A percentile compares a stretch with the other conserved stretches of the same genome.
These are phyloP conservation scores for Acyrthosiphon pisum DNA, from an alignment of 1,140 invertebrate genomes.

Conservation along the genomic window DNA sequence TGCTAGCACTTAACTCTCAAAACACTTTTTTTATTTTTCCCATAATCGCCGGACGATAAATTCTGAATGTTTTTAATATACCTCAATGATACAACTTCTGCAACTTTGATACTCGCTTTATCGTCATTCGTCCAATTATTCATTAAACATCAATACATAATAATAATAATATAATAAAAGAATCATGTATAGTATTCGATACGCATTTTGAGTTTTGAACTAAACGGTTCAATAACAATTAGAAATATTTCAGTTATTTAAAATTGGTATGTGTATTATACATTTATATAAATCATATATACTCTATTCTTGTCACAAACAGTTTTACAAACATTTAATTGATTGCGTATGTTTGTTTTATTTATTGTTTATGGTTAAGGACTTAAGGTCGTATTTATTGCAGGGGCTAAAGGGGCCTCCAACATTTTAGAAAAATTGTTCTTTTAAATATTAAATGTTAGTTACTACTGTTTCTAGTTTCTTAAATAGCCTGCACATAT, in stretches of 20 bases:
- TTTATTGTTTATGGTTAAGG: too few species aligned
- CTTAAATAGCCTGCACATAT: too few species aligned
- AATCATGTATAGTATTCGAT: not conserved
- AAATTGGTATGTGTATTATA: not conserved
- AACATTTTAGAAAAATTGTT: too few species aligned
- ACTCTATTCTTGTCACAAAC: not conserved
- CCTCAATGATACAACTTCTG: not conserved
- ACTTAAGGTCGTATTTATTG: too few species aligned
- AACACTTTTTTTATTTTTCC: constrained; percentile 34
- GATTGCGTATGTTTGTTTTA: not conserved
- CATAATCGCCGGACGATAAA: constrained; percentile 33
- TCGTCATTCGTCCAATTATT: not conserved
- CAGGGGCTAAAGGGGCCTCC: too few species aligned
- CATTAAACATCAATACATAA: not conserved
- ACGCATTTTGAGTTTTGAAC: not conserved
- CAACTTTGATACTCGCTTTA: not conserved
- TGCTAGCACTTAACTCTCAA: constrained; percentile 33
- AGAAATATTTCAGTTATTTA: not conserved
- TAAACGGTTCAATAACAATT: not conserved
- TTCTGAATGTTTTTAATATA: constrained; percentile 20
- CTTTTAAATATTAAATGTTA: too few species aligned
- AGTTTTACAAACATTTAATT: not conserved
- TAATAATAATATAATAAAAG: not conserved
- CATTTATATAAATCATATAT: too few species aligned
- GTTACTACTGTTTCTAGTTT: too few species aligned